phyloP scores from a whole-genome alignment of 1,140 invertebrate species.

The Philopotamus ludificatus region DNA sequence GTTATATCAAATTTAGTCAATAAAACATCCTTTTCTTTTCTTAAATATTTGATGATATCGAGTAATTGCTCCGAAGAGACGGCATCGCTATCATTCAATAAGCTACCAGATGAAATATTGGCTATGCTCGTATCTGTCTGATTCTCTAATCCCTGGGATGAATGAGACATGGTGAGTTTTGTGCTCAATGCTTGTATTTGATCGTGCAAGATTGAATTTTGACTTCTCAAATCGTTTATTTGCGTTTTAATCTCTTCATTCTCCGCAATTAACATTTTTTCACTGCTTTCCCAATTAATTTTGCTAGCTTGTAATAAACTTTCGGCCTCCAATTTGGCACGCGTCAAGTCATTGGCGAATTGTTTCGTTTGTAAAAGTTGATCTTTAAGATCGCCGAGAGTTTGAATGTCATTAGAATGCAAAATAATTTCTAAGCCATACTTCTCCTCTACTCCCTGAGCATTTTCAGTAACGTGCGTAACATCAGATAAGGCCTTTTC shows the following conservation, averaged over 20 bases:
- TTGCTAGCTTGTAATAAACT: slow-evolving; percentile 61
- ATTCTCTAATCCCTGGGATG: slow-evolving; percentile 55
- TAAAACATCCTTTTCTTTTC: slow-evolving; percentile 87
- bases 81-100: slow-evolving; percentile 64
- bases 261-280: slow-evolving; percentile 65
- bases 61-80: slow-evolving; percentile 79
- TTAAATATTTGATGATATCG: slow-evolving; percentile 83
- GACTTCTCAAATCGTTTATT: slow-evolving; percentile 69
- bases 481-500: slow-evolving; percentile 63
- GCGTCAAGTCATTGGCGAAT: slow-evolving; percentile 60
- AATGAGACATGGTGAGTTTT: slow-evolving; percentile 68
- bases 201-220: slow-evolving; percentile 77
- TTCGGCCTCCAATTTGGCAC: slow-evolving; percentile 59
- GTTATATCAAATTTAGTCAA: slow-evolving; percentile 81
- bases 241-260: slow-evolving; percentile 66
- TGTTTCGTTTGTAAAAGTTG: slow-evolving; percentile 53
- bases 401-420: slow-evolving; percentile 72
- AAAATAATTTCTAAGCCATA: slow-evolving; percentile 77
- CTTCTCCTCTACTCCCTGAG: slow-evolving; percentile 68
- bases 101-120: slow-evolving; percentile 66
- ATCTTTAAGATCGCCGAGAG: slow-evolving; percentile 64
- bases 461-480: slow-evolving; percentile 52
- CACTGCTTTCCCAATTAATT: slow-evolving; percentile 63
- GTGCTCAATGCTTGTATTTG: slow-evolving; percentile 82
- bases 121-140: slow-evolving; percentile 59